Evolutionary conservation across 2,888 invertebrate species (phyloP), one percentile per base, ranked within the genome.

Genomic region (Salpingus planirostris): DNA sequence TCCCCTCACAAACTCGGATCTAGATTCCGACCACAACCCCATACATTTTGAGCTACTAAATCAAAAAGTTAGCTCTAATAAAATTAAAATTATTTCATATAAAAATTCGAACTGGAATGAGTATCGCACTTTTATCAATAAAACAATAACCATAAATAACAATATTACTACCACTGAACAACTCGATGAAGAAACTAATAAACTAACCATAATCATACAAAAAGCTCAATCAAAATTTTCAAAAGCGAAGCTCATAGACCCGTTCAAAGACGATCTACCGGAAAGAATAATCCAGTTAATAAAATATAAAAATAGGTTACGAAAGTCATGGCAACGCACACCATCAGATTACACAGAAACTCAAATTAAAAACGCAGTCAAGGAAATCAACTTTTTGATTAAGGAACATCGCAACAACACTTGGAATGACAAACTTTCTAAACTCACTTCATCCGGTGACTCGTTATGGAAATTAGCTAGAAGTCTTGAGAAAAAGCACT

Each of bases 21-120:
- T 11, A n/a, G 24, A 28, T 18, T 28, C 28, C 3, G 28, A 28
- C 10, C 28, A 28, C 11, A 15, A 21, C 15, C 28, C 28, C n/a
- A 13, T 28, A 5, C 3, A 6, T 8, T 10, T 28, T 21, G 3
- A 18, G 18, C 24, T 10, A 10, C 3, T 15, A 6, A 3, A n/a
- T 5, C 18, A 21, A 8, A 15, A 18, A 13, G 3, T 6, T 15
- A 18, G 5, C 15, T 18, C 3, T 3, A n/a, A 28, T 8, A 18
- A 18, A 18, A 18, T 18, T 7, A 18, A 8, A 5, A 21, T 5
- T 7, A 12, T 15, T 14, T 28, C 15, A 28, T 10, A 18, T 21
- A 11, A 24, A 24, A n/a, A 6, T 3, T 15, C 15, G 3, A 18
- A 28, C 28, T 28, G 28, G 28, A 3, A 15, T 3, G 15, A 28